A percentile compares a stretch with the other conserved stretches of the same genome.
These are phyloP conservation scores for Drosophila trichaetosa DNA, from an alignment of 2,888 invertebrate genomes.

Conservation along the genomic window DNA sequence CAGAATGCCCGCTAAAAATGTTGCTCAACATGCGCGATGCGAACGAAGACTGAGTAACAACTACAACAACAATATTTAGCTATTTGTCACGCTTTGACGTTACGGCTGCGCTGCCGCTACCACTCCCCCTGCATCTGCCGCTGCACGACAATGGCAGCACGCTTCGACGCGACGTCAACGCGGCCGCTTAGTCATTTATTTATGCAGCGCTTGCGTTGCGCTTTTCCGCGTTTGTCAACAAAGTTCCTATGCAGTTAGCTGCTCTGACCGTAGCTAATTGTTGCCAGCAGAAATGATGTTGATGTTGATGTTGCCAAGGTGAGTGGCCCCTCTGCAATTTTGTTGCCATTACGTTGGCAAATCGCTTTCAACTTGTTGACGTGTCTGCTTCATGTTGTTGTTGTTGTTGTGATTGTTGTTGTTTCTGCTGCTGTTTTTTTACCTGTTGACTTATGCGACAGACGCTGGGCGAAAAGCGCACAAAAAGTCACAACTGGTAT, in stretches of 20 bases:
- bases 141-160: slow-evolving; percentile 46
- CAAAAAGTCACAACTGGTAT: slow-evolving; percentile 47
- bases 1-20: slow-evolving; percentile 34
- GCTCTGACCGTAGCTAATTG: slow-evolving; percentile 53
- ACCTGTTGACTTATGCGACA: slow-evolving; percentile 8
- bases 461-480: slow-evolving; percentile 21
- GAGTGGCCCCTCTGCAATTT: slow-evolving; percentile 63
- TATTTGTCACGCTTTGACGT: slow-evolving; percentile 77
- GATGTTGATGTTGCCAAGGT: slow-evolving; percentile 61
- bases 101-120: slow-evolving; percentile 18
- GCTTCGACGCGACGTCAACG: slow-evolving; percentile 43
- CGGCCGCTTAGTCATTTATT: slow-evolving; percentile 59
- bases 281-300: slow-evolving; percentile 35
- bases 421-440: slow-evolving; percentile 21
- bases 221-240: slow-evolving; percentile 70
- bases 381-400: slow-evolving; percentile 8
- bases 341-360: slow-evolving; percentile 59
- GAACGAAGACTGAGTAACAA: slow-evolving; percentile 30
- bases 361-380: slow-evolving; percentile 53
- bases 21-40: slow-evolving; percentile 47
- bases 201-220: slow-evolving; percentile 31
- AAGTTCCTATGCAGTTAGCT: slow-evolving; percentile 41
- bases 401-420: slow-evolving; percentile 4
- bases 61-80: slow-evolving; percentile 41
- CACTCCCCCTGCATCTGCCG: slow-evolving; percentile 22